These are phyloP conservation scores for Dallia pectoralis DNA, from an alignment of 2,797 vertebrate genomes.

Conservation along the genomic window DNA sequence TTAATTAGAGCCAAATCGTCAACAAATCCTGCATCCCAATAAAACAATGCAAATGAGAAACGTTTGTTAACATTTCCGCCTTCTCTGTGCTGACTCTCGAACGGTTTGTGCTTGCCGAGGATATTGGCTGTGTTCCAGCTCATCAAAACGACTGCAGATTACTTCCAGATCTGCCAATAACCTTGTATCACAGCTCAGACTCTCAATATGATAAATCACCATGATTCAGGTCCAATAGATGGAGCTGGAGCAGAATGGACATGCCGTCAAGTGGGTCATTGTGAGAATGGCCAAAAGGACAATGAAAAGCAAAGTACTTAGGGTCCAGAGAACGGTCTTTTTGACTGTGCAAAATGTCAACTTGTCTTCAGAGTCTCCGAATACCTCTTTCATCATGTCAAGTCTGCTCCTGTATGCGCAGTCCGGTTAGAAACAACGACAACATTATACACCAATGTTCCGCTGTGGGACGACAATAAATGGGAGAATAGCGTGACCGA, in stretches of 20 bases:
- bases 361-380: not conserved
- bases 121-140: no score
- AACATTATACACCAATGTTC: no score
- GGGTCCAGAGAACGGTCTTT: not conserved
- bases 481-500: not conserved
- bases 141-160: no score
- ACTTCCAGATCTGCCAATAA: no score
- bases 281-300: constrained; percentile 1
- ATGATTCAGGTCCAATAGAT: constrained; percentile 14
- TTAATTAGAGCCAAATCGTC: no score
- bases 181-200: not conserved
- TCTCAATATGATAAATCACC: not conserved
- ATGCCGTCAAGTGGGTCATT: constrained; percentile 10
- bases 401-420: not conserved
- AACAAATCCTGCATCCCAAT: no score
- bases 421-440: not conserved
- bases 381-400: not conserved
- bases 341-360: not conserved
- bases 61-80: no score
- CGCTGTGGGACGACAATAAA: no score
- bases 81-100: no score
- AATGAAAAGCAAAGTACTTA: not conserved
- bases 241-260: constrained; percentile 23
- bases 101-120: no score
- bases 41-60: no score